These are phyloP conservation scores for Onychomys arenicola DNA, from an alignment of 2,797 vertebrate species.

Conservation along the genomic window DNA sequence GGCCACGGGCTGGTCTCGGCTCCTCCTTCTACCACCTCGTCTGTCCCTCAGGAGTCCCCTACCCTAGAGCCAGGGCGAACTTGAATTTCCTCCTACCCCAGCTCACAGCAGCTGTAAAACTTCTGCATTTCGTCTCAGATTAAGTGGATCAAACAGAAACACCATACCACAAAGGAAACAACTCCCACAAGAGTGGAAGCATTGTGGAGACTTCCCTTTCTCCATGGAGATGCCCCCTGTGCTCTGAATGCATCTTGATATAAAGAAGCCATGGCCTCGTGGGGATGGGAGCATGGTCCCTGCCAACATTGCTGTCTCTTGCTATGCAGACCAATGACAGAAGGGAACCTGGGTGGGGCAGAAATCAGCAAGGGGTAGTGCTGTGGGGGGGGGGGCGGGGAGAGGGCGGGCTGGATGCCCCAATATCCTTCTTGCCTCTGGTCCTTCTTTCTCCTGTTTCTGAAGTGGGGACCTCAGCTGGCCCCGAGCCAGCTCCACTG, in stretches of 20 bases:
- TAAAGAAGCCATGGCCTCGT: rapidly evolving
- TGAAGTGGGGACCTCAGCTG: neutral
- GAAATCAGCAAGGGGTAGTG: rapidly evolving
- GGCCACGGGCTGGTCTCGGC: neutral
- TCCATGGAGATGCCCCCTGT: rapidly evolving
- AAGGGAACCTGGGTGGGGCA: rapidly evolving
- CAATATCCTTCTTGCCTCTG: rapidly evolving
- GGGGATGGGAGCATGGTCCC: neutral
- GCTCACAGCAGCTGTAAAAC: neutral
- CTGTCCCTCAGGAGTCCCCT: neutral
- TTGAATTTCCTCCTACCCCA: rapidly evolving
- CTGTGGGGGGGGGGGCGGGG: rapidly evolving
- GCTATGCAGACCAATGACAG: rapidly evolving
- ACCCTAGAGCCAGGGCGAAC: too few relatives aligned
- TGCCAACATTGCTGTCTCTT: neutral
- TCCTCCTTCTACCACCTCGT: neutral
- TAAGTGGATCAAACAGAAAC: rapidly evolving
- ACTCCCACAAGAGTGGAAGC: rapidly evolving
- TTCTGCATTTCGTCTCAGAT: rapidly evolving
- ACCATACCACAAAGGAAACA: rapidly evolving
- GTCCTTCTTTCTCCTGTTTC: neutral
- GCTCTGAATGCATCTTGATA: rapidly evolving
- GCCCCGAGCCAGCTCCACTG: neutral
- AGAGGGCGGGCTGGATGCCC: neutral
- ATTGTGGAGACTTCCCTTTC: rapidly evolving